phyloP scores from a whole-genome alignment of 2,113 vertebrate species.

The Nasalis larvatus region DNA sequence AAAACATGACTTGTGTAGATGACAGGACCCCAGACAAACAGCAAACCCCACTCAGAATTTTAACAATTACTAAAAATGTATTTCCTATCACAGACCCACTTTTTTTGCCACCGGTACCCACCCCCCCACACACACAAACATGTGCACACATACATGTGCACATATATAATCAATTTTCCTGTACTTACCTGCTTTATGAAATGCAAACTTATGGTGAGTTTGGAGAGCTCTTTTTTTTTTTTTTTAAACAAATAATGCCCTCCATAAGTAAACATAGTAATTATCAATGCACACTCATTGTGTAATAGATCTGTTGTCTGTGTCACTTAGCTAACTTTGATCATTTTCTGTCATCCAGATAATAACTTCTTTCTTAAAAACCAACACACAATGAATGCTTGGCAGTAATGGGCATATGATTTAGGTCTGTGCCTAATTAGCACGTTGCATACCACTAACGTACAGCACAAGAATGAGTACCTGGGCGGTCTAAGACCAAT shows the following conservation, averaged over 20 bases:
- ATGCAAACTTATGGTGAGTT: not conserved
- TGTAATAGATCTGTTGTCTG: not conserved
- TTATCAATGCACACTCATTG: not conserved
- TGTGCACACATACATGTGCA: accelerated
- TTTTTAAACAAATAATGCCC: not conserved
- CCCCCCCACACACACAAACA: not conserved
- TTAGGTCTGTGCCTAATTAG: not conserved
- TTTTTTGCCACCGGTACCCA: not conserved
- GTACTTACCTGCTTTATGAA: not conserved
- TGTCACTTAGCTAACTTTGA: not conserved
- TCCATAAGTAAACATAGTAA: not conserved
- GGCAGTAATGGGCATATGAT: not conserved
- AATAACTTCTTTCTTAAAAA: not conserved
- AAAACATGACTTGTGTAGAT: not conserved
- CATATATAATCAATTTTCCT: not conserved
- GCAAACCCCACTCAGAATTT: not conserved
- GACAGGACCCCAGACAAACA: not conserved
- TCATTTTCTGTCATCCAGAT: not conserved
- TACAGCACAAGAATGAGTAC: not conserved
- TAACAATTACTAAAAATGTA: not conserved
- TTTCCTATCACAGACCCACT: not conserved
- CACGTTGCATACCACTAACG: not conserved
- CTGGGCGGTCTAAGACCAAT: accelerated
- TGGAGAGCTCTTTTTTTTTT: not conserved
- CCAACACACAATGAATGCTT: not conserved